These are phyloP conservation scores for Syngnathus typhle DNA, from an alignment of 2,113 vertebrate genomes.

Conservation along the genomic window DNA sequence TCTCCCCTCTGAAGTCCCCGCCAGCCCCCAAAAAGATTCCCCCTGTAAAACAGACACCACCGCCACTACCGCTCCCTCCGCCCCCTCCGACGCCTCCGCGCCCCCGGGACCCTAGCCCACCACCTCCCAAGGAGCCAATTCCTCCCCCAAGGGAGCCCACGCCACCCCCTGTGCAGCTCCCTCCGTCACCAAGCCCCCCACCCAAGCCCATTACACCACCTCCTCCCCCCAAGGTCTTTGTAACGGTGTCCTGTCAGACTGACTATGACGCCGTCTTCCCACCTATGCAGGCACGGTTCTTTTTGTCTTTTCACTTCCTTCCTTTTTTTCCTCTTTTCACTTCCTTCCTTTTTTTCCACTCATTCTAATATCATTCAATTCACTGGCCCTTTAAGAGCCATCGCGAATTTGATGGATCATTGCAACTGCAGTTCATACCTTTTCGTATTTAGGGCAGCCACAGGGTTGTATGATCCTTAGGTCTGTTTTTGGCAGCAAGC, in stretches of 20 bases:
- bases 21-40: constrained; percentile 51
- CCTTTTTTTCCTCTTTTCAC: constrained; percentile 10
- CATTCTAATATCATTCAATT: constrained; percentile 13
- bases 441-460: neutral
- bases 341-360: neutral
- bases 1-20: constrained; percentile 71
- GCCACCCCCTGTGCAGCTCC: constrained; percentile 46
- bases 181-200: constrained; percentile 54
- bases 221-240: constrained; percentile 59
- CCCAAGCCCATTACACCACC: constrained; percentile 50
- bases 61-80: constrained; percentile 45
- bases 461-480: neutral
- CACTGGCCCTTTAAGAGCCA: neutral
- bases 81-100: constrained; percentile 40
- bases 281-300: constrained; percentile 76
- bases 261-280: constrained; percentile 77
- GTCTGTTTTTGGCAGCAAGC: constrained; percentile 12
- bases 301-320: constrained; percentile 13
- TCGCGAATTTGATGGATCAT: neutral
- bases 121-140: constrained; percentile 36
- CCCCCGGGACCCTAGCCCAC: constrained; percentile 28
- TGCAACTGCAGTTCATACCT: neutral
- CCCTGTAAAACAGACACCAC: constrained; percentile 55
- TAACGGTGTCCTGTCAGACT: constrained; percentile 87
- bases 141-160: constrained; percentile 47